Evolutionary conservation across 2,113 vertebrate genomes (phyloP).

Genomic region (Protobothrops mucrosquamatus): DNA sequence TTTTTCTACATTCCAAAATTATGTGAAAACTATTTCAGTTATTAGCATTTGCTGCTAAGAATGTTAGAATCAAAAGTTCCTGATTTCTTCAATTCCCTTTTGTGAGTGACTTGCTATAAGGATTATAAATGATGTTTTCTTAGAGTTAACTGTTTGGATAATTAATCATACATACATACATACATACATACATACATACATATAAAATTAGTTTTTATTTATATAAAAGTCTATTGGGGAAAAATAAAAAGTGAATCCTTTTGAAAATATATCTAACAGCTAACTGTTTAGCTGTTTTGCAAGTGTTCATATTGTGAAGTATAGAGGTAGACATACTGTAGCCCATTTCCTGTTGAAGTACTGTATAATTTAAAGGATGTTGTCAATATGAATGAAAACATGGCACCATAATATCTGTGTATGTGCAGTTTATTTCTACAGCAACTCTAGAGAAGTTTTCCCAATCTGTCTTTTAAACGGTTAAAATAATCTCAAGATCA

Average conservation of each 20-base stretch:
- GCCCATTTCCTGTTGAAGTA: background rate
- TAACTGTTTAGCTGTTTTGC: background rate
- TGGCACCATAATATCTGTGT: conserved; percentile 73
- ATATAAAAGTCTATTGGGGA: background rate
- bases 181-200: background rate
- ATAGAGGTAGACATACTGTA: background rate
- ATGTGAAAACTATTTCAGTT: background rate
- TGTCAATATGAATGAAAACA: conserved; percentile 68
- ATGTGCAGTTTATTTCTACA: conserved; percentile 46
- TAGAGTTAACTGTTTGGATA: background rate
- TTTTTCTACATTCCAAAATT: background rate
- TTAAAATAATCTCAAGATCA: conserved; percentile 51
- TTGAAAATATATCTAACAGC: background rate
- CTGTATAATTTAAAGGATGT: background rate
- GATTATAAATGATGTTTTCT: background rate
- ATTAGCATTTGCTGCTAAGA: background rate
- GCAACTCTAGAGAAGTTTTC: background rate
- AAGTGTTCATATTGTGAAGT: background rate
- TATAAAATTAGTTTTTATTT: background rate
- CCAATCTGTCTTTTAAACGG: conserved; percentile 19
- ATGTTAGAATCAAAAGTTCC: background rate
- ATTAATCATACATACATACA: background rate
- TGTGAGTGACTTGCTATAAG: background rate
- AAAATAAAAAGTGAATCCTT: background rate
- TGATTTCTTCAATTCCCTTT: background rate